Percentiles rank a stretch among this genome's conserved stretches.
These are phyloP conservation scores for Cryptoleucopteryx plumbea DNA, from an alignment of 2,113 vertebrate genomes.

Conservation along the genomic window DNA sequence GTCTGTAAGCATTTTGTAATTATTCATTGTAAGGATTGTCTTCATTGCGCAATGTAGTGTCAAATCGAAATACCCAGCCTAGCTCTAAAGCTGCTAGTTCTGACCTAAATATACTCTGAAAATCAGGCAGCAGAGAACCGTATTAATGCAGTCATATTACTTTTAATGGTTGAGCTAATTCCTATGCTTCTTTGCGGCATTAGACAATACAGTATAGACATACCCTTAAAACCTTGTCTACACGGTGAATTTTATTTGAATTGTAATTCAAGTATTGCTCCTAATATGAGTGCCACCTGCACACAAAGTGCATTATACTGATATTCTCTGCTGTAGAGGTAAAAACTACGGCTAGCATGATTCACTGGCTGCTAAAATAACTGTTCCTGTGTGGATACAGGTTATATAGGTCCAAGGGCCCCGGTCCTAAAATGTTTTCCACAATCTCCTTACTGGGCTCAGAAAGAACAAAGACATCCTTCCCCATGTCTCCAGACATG, in stretches of 20 bases:
- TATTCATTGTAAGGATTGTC: background rate
- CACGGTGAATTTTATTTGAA: background rate
- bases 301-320: background rate
- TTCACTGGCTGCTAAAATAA: background rate
- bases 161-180: background rate
- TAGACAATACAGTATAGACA: background rate
- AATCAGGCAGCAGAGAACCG: background rate
- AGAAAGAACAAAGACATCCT: background rate
- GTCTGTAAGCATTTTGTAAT: background rate
- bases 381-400: background rate
- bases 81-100: background rate
- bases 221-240: background rate
- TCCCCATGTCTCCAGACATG: background rate
- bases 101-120: background rate
- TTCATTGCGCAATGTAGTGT: background rate
- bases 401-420: background rate
- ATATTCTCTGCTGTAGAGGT: background rate
- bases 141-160: background rate
- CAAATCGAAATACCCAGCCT: background rate
- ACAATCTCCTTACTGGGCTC: background rate
- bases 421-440: background rate
- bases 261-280: background rate
- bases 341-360: background rate
- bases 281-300: background rate
- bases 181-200: background rate